Conservation (phyloP, 2,888 invertebrate species). For the Watsonalla cultraria region DNA sequence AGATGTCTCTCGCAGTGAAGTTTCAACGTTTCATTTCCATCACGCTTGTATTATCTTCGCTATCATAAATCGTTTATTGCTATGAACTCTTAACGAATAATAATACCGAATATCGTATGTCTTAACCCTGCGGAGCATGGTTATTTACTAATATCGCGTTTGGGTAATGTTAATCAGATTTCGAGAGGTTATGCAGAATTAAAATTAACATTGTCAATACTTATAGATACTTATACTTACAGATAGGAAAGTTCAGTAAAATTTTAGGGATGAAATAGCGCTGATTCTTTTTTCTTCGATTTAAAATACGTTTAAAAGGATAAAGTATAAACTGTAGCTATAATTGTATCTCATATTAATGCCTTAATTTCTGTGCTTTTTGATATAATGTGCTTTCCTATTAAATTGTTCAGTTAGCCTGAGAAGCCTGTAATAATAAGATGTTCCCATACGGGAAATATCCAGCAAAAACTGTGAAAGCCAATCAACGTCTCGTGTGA, state of each 20-base stretch:
- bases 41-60: conserved; percentile 4
- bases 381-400: not conserved
- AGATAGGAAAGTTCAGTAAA: too few species aligned
- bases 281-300: too few species aligned
- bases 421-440: conserved; percentile 2
- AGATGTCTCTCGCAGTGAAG: conserved; percentile 5
- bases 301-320: too few species aligned
- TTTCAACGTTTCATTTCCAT: conserved; percentile 15
- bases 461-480: conserved; percentile 52
- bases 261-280: too few species aligned
- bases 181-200: too few species aligned
- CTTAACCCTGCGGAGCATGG: not conserved
- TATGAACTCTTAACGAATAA: not conserved
- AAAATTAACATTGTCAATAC: too few species aligned
- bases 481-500: conserved; percentile 36
- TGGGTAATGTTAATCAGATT: too few species aligned
- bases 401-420: conserved; percentile 9
- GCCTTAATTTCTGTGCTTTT: not conserved
- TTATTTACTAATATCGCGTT: too few species aligned
- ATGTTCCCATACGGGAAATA: conserved; percentile 25
- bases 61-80: not conserved
- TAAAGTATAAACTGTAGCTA: too few species aligned
- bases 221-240: too few species aligned
- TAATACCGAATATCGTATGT: not conserved
- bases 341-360: not conserved